A percentile compares a stretch with the other conserved stretches of the same genome.
Evolutionary conservation across 2,113 vertebrate genomes (phyloP).

Genomic region (Otus sunia): DNA sequence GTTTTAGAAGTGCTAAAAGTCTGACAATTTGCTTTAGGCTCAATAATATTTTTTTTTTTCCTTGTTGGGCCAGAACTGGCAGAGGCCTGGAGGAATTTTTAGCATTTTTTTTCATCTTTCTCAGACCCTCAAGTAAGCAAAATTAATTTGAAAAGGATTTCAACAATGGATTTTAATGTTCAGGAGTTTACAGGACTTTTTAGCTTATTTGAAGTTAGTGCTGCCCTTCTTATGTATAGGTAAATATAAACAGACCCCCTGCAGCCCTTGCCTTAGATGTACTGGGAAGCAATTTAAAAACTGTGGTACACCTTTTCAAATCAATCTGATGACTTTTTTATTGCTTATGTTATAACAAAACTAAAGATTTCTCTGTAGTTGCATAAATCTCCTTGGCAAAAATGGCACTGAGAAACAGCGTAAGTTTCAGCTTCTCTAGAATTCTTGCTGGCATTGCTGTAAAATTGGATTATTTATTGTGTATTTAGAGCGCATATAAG

Average conservation of each 20-base stretch:
- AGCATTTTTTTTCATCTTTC: not conserved
- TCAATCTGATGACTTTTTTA: not conserved
- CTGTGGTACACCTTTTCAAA: not conserved
- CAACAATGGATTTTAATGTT: not conserved
- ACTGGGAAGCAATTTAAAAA: not conserved
- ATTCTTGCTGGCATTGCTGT: not conserved
- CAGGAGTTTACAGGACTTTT: not conserved
- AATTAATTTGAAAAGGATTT: not conserved
- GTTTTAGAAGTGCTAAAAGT: not conserved
- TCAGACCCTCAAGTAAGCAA: not conserved
- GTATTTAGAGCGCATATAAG: not conserved
- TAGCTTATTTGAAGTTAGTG: not conserved
- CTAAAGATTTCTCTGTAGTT: not conserved
- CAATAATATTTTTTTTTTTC: not conserved
- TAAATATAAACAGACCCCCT: too few species aligned
- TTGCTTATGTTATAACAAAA: not conserved
- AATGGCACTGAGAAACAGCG: accelerated
- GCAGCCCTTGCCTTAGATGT: not conserved
- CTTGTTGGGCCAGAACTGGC: not conserved
- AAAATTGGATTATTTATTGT: not conserved
- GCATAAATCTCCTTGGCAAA: not conserved
- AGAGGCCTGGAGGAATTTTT: not conserved
- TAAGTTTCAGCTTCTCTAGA: not conserved
- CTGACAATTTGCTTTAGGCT: not conserved
- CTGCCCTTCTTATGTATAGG: not conserved